phyloP scores from a whole-genome alignment of 2,797 vertebrate species.

The Iguana delicatissima region DNA sequence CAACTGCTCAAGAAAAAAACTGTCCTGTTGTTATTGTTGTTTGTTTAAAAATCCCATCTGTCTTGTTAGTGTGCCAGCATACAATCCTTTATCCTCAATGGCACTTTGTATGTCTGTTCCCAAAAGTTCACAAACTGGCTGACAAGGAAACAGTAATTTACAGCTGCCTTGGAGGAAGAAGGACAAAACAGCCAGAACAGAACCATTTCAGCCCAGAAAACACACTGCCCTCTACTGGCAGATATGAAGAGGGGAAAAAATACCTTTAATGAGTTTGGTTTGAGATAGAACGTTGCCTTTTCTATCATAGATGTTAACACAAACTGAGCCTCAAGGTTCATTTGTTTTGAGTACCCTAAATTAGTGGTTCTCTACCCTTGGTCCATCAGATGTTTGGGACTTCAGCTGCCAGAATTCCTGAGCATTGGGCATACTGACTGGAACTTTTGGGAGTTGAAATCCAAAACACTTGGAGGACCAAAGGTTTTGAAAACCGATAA shows the following conservation, averaged over 20 bases:
- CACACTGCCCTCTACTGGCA: constrained; percentile 76
- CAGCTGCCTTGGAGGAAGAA: constrained; percentile 53
- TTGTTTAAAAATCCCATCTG: constrained; percentile 65
- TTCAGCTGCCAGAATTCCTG: no score
- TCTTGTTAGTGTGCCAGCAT: constrained; percentile 68
- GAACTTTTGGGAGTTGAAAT: no score
- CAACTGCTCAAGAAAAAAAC: constrained; percentile 47
- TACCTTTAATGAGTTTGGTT: no score
- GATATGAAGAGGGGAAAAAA: background rate
- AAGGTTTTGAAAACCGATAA: no score
- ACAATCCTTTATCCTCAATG: constrained; percentile 67
- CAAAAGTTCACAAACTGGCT: constrained; percentile 61
- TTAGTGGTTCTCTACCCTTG: no score
- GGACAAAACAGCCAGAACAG: constrained; percentile 3
- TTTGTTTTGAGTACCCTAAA: background rate
- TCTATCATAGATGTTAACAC: background rate
- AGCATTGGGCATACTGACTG: no score
- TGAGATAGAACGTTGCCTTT: background rate
- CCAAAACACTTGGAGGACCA: no score
- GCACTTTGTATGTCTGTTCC: constrained; percentile 73
- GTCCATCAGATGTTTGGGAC: no score
- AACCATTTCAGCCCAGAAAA: constrained; percentile 69
- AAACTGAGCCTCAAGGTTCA: no score
- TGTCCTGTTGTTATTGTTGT: background rate
- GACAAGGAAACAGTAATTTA: constrained; percentile 59